Evolutionary conservation across 2,888 invertebrate species (phyloP).

Genomic region (Cantharis rustica): DNA sequence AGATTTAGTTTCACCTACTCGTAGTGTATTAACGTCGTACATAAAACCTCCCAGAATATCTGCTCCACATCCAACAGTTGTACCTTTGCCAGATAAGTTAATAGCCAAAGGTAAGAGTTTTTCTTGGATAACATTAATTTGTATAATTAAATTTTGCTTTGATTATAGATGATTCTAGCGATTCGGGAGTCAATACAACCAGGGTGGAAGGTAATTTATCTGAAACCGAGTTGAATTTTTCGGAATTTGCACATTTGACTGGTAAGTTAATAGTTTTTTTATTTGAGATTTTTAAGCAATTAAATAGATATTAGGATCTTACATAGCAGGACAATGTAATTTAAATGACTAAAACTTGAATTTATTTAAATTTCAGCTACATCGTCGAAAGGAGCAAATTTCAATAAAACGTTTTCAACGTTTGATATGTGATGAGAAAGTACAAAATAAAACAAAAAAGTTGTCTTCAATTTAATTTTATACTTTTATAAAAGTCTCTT

Average conservation of each 20-base stretch:
- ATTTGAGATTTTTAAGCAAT: no score
- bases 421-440: conserved; percentile 25
- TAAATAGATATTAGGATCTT: no score
- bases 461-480: conserved; percentile 10
- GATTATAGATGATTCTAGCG: conserved; percentile 46
- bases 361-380: conserved; percentile 7
- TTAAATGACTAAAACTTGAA: no score
- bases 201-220: conserved; percentile 20
- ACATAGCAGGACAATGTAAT: no score
- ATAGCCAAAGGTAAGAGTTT: conserved; percentile 45
- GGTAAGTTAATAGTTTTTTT: conserved; percentile 4
- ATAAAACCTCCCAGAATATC: conserved; percentile 39
- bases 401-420: conserved; percentile 13
- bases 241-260: conserved; percentile 3
- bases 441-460: conserved; percentile 10
- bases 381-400: neutral
- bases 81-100: conserved; percentile 55
- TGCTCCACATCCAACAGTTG: conserved; percentile 52
- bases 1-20: conserved; percentile 51
- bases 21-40: conserved; percentile 42
- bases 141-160: neutral
- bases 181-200: conserved; percentile 47
- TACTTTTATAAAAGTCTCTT: conserved; percentile 13
- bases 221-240: neutral
- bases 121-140: neutral